These are phyloP conservation scores for Pasiphila rectangulata DNA, from an alignment of 2,888 invertebrate genomes.

Conservation along the genomic window DNA sequence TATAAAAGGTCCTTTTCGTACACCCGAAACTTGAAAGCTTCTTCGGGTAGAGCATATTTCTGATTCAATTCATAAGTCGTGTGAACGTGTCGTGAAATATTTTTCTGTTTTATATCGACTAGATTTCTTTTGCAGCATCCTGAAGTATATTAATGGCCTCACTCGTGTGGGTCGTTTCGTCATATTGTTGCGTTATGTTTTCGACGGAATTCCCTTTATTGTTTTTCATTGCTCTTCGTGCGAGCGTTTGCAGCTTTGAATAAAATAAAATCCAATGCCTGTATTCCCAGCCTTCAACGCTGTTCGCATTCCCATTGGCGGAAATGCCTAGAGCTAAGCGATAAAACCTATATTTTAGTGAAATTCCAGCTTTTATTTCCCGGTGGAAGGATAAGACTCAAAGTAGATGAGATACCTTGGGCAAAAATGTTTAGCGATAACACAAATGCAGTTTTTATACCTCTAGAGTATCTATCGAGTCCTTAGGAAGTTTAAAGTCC, in stretches of 20 bases:
- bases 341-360: conserved; percentile 15
- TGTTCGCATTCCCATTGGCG: conserved; percentile 24
- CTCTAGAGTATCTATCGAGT: neutral
- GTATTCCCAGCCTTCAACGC: conserved; percentile 30
- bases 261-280: conserved; percentile 44
- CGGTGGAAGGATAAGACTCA: conserved; percentile 7
- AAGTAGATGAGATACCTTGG: conserved; percentile 6
- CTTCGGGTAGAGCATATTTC: conserved; percentile 24
- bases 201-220: conserved; percentile 12
- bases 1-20: conserved; percentile 44
- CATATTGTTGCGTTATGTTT: conserved; percentile 3
- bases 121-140: conserved; percentile 1
- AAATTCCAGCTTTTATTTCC: conserved; percentile 14
- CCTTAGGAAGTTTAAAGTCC: neutral
- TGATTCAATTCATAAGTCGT: conserved; percentile 22
- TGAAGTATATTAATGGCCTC: neutral
- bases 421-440: conserved; percentile 1
- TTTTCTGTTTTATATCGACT: conserved; percentile 8
- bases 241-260: conserved; percentile 37
- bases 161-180: conserved; percentile 4
- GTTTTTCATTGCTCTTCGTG: conserved; percentile 22
- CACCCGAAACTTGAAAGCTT: conserved; percentile 43
- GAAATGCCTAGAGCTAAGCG: conserved; percentile 34
- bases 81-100: conserved; percentile 11
- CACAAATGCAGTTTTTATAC: conserved; percentile 6